A percentile compares a stretch with the other conserved stretches of the same genome.
These are phyloP conservation scores for Protonemura montana DNA, from an alignment of 2,888 invertebrate species.

Conservation along the genomic window DNA sequence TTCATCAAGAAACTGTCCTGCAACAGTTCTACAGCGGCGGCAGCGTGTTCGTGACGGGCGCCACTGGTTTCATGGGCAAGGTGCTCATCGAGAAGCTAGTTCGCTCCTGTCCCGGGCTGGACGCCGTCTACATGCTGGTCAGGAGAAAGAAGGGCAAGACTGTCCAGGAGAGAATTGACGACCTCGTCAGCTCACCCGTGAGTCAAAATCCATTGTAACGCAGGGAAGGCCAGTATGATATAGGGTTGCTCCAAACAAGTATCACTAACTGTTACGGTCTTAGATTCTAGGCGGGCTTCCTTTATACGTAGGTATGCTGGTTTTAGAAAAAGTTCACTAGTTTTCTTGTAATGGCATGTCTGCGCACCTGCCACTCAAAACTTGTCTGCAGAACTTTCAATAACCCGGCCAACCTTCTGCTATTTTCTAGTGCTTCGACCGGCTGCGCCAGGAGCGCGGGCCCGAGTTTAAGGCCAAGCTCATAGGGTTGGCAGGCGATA, in stretches of 20 bases:
- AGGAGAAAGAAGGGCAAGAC: slow-evolving; percentile 17
- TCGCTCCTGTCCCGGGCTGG: neutral
- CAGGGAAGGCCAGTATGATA: too few relatives aligned
- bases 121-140: slow-evolving; percentile 23
- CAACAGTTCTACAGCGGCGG: slow-evolving; percentile 13
- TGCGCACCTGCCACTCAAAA: too few relatives aligned
- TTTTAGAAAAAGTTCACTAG: too few relatives aligned
- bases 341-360: too few relatives aligned
- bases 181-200: slow-evolving; percentile 14
- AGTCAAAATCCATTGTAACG: too few relatives aligned
- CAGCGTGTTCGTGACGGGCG: slow-evolving; percentile 13
- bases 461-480: neutral
- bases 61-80: slow-evolving; percentile 17
- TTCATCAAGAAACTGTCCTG: neutral
- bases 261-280: too few relatives aligned
- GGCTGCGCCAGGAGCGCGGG: neutral
- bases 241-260: too few relatives aligned
- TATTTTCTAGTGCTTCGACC: slow-evolving; percentile 24
- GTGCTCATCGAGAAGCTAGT: slow-evolving; percentile 22
- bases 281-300: too few relatives aligned
- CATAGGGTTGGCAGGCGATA: neutral
- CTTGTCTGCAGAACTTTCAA: too few relatives aligned
- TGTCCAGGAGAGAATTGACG: slow-evolving; percentile 9
- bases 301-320: too few relatives aligned
- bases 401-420: too few relatives aligned